Conservation (phyloP, 1,140 invertebrate genomes). For the Lasaia peninsularis region DNA sequence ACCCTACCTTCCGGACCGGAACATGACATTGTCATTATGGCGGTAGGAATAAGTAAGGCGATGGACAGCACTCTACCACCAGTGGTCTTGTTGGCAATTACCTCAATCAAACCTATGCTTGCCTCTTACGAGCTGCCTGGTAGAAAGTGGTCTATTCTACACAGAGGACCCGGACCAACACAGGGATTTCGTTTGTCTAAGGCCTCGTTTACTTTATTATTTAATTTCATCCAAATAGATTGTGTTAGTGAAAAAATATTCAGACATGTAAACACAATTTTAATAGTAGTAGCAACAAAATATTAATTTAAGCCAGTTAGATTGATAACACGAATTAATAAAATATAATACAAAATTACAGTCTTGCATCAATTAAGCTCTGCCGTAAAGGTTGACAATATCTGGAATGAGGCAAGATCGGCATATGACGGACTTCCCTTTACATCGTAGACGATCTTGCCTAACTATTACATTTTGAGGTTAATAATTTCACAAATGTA, state of each 20-base stretch:
- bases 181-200: neutral
- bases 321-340: neutral
- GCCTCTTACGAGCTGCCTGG: too few species aligned
- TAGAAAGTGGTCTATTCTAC: too few species aligned
- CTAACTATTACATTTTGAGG: constrained; percentile 6
- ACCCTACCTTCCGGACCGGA: too few species aligned
- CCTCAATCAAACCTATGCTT: too few species aligned
- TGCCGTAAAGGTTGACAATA: constrained; percentile 7
- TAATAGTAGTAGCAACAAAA: neutral
- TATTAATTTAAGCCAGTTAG: neutral
- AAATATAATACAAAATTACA: neutral
- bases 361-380: neutral
- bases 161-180: too few species aligned
- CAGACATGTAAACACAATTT: neutral
- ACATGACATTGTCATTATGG: too few species aligned
- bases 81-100: too few species aligned
- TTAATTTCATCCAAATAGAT: neutral
- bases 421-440: constrained; percentile 13
- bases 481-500: neutral
- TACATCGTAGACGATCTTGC: neutral
- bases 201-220: neutral
- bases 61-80: too few species aligned
- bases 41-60: too few species aligned
- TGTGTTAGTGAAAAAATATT: neutral
- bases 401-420: constrained; percentile 12